Evolutionary conservation across 2,888 invertebrate genomes (phyloP), one percentile per base, ranked within the genome.

Genomic region (Lasioglossum leucozonium): DNA sequence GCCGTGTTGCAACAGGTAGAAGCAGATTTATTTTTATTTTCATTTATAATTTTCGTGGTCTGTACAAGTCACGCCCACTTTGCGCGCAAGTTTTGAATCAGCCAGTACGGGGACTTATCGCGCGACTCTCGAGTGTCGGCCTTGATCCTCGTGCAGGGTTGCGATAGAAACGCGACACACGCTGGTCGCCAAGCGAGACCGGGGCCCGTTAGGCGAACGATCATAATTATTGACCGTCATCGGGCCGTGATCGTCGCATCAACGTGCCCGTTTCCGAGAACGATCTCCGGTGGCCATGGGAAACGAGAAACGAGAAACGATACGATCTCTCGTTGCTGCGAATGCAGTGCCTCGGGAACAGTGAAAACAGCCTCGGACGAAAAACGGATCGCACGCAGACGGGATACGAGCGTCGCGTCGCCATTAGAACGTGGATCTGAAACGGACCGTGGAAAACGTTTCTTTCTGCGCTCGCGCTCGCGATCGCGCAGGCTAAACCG

Each of bases 391-490:
- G 65, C 65, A 18, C 65, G 65, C 65, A 22, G 34, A 8, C 65
- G 22, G 34, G 18, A 65, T 8, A 8, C 65, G 18, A 34, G 34
- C 65, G 30, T 30, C 34, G 34, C 34, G 34, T 30, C 34, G 65
- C 34, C 81, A 69, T 81, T 79, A 47, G 22, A 84, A 75, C 55
- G 55, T 40, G n/a, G 18, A 75, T 72, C 75, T 47, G 22, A 72
- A 79, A 82, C 72, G 74, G 13, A 47, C 47, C 62, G 51, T 65
- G 83, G 51, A 74, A 67, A 72, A 37, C 18, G 51, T 77, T 81
- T 55, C 79, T 82, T 79, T 80, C 72, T 62, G 77, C 69, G 76
- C 65, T 26, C 77, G 40, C 79, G 76, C 82, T 79, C 55, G 77
- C 69, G 76, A 58, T 26, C 77, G 40, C 79, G 76, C 82, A 77